Evolutionary conservation across 1,140 invertebrate species (phyloP).

Genomic region (Globodera rostochiensis): DNA sequence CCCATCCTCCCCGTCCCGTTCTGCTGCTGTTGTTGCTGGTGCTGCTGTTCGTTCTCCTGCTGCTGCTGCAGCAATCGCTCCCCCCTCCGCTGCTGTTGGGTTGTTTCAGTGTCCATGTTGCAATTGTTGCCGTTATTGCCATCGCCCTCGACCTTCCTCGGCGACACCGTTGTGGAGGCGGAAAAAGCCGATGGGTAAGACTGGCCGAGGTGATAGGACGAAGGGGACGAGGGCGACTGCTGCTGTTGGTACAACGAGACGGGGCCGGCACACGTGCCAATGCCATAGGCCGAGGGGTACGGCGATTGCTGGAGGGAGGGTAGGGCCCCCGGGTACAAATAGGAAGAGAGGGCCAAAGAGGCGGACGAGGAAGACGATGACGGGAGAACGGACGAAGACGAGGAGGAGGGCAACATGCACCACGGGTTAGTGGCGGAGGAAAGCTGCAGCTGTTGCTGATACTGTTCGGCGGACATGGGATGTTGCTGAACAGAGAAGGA

Average conservation of each 20-base stretch:
- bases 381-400: neutral
- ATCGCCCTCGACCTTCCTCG: neutral
- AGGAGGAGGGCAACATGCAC: slow-evolving; percentile 2
- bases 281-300: neutral
- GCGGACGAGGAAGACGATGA: neutral
- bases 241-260: neutral
- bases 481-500: neutral
- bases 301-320: neutral
- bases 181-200: slow-evolving; percentile 2
- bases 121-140: neutral
- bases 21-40: neutral
- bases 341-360: neutral
- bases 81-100: neutral
- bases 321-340: neutral
- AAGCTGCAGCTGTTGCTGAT: slow-evolving; percentile 10
- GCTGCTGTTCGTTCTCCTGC: neutral
- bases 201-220: neutral
- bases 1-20: neutral
- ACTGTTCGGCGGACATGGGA: slow-evolving; percentile 1
- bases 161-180: neutral
- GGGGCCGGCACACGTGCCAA: neutral
- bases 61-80: neutral
- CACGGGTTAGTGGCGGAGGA: neutral
- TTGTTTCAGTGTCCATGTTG: neutral
- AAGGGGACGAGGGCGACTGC: neutral